These are phyloP conservation scores for Oreonectes daqikongensis DNA, from an alignment of 2,797 vertebrate genomes.

Conservation along the genomic window DNA sequence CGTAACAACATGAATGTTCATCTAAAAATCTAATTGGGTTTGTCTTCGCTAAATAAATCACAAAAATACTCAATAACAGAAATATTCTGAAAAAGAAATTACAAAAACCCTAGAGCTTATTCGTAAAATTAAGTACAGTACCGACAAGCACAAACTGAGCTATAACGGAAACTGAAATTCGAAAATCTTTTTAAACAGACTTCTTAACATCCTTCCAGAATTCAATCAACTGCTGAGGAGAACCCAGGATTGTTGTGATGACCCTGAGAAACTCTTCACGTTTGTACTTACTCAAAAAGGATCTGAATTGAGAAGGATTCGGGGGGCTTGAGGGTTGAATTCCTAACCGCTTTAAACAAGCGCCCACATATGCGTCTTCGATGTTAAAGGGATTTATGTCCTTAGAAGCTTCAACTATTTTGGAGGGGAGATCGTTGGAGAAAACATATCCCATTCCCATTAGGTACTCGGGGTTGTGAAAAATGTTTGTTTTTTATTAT, in stretches of 20 bases:
- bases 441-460: constrained; percentile 79
- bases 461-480: constrained; percentile 73
- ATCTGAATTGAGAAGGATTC: constrained; percentile 60
- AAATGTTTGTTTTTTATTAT: too few relatives aligned
- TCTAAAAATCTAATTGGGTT: too few relatives aligned
- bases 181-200: neutral
- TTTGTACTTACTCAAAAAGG: constrained; percentile 51
- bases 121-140: too few relatives aligned
- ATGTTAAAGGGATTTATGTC: constrained; percentile 70
- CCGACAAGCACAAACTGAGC: too few relatives aligned
- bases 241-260: constrained; percentile 72
- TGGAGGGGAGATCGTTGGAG: constrained; percentile 72
- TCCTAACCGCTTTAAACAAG: constrained; percentile 71
- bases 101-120: too few relatives aligned
- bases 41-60: too few relatives aligned
- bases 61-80: too few relatives aligned
- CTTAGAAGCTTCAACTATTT: constrained; percentile 66
- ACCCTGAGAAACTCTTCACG: constrained; percentile 63
- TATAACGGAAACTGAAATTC: neutral
- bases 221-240: constrained; percentile 58
- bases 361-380: constrained; percentile 80
- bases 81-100: too few relatives aligned
- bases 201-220: constrained; percentile 73
- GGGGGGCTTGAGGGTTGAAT: constrained; percentile 29
- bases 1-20: too few relatives aligned